Evolutionary conservation across 2,113 vertebrate species (phyloP), one percentile per base, ranked within the genome.

Genomic region (Hippoglossus stenolepis): DNA sequence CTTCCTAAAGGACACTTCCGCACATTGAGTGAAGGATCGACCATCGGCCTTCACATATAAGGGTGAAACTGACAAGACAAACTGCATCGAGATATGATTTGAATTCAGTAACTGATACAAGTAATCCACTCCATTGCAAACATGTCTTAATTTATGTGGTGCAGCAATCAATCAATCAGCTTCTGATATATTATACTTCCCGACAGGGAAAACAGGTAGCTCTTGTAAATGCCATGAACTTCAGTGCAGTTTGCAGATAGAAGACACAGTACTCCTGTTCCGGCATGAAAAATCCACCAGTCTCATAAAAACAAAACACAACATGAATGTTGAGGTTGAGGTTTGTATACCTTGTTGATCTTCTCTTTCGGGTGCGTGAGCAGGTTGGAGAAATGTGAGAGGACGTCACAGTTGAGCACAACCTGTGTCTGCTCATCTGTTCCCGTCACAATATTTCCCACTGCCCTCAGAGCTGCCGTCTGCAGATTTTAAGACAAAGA

Each of bases 391-490:
- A 99, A 99, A 85, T 99, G 97, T 58, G 96, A 96, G 65, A 99
- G 96, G 87, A 99, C 98, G n/a, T 99, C 97, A 88, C 98, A 99
- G 91, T 99, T 98, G 85, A 99, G 96, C 86, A 99, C 98, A 86
- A 98, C 97, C 94, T 99, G 98, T 21, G 98, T 99, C 92, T 99
- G 98, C 70, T 99, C 98, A 20, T 99, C 98, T 12, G 98, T 99
- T 85, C 98, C 98, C 0, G 98, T 99, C 90, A 99, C 98, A 72
- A 99, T 99, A 92, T 99, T 99, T 51, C 98, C 98, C 84, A 99
- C 98, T 31, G 98, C 98, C 94, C 98, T 96, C 88, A 99, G 94
- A 56, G 97, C 97, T 85, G 98, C 98, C 13, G 98, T 99, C 98
- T 99, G 82, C 59, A 63, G 84, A 73, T 84, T 35, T 31, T 2